A percentile compares a stretch with the other conserved stretches of the same genome.
Evolutionary conservation across 2,888 invertebrate genomes (phyloP).

Genomic region (Sarcophaga subvicina): DNA sequence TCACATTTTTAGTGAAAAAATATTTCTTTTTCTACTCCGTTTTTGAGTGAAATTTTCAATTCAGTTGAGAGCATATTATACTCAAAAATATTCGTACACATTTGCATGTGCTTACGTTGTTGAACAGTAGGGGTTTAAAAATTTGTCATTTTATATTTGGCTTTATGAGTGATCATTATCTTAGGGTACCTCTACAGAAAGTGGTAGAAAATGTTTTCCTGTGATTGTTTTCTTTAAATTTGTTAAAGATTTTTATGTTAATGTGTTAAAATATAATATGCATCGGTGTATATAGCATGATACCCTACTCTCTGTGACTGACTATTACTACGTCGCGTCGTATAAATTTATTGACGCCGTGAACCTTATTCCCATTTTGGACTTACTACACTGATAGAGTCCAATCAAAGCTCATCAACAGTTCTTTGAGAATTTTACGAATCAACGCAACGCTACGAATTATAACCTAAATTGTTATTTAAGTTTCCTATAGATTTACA

Average conservation of each 20-base stretch:
- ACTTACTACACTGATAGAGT: too few relatives aligned
- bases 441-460: too few relatives aligned
- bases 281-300: too few relatives aligned
- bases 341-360: too few relatives aligned
- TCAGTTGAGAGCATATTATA: conserved; percentile 22
- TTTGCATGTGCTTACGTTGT: background rate
- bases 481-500: too few relatives aligned
- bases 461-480: too few relatives aligned
- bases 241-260: background rate
- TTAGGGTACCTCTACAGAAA: conserved; percentile 39
- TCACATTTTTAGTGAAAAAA: conserved; percentile 70
- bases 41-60: conserved; percentile 72
- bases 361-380: too few relatives aligned
- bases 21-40: conserved; percentile 32
- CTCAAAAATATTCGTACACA: conserved; percentile 49
- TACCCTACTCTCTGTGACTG: too few relatives aligned
- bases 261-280: too few relatives aligned
- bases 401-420: too few relatives aligned
- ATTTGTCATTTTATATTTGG: conserved; percentile 62
- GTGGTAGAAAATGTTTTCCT: background rate
- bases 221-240: background rate
- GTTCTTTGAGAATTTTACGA: too few relatives aligned
- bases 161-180: conserved; percentile 27
- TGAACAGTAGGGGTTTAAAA: conserved; percentile 31
- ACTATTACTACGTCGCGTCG: too few relatives aligned